Base-by-base conservation (phyloP, 1,140 invertebrate species). In the Bilobella aurantiaca region DNA sequence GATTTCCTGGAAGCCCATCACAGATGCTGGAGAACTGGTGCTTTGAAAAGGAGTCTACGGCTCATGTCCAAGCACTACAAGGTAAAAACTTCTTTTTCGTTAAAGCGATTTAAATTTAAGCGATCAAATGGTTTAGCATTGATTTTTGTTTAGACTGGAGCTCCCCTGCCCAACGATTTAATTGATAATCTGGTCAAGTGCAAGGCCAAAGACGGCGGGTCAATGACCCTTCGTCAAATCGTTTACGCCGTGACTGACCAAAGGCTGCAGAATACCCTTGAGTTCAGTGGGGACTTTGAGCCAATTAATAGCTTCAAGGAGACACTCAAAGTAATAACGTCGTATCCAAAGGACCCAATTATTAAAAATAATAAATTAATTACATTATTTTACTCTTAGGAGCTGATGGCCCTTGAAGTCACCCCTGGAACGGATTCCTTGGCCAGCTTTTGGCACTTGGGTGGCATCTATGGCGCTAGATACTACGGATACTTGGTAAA, bases 11-110 rank as follows among this genome's bases (percentile, higher is more conserved):
- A 83, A 71, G 81, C 81, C 5, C 82, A n/a, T 82, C 80, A 14
- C 82, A 83, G 75, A 83, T 83, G 82, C 73, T 83, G 63, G 82
- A 83, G 73, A 83, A 83, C 72, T 83, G 82, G 82, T 78, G 78
- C 8, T 83, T 81, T 81, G 78, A 82, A 73, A 74, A 75, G 65
- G 81, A 82, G 58, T 76, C 81, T 83, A 3, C 64, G 70, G 29
- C 71, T 76, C 29, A 81, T 83, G 79, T 83, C 82, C 14, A 65
- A 67, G 28, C 82, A 83, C 70, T 81, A 81, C 71, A 74, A 79
- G 73, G 77, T 75, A 64, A 34, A 27, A 18, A 25, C 1, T 46
- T 29, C 3, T 49, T 28, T 5, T n/a, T n/a, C n/a, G n/a, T n/a
- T n/a, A n/a, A n/a, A n/a, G 57, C 23, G 14, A 46, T 37, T 64